Evolutionary conservation across 2,113 vertebrate species (phyloP).

Genomic region (Bubo blakistoni): DNA sequence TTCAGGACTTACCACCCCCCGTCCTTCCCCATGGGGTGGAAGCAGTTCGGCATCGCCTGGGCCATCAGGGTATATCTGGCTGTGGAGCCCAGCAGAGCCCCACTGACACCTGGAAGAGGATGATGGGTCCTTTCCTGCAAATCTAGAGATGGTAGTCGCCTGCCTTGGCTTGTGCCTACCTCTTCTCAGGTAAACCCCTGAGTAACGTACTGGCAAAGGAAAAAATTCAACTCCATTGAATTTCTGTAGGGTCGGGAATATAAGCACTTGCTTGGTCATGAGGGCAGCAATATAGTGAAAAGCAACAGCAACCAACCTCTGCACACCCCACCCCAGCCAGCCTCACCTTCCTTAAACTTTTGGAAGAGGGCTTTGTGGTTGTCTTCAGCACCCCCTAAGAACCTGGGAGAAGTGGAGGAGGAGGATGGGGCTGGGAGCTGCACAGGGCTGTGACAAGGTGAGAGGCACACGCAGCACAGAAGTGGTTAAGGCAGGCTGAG

Average conservation of each 20-base stretch:
- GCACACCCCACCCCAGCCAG: fast-evolving
- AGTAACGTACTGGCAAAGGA: background rate
- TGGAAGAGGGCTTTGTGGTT: background rate
- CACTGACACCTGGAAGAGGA: background rate
- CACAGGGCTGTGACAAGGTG: background rate
- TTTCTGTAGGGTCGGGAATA: background rate
- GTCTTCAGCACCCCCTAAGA: background rate
- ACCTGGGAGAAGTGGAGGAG: background rate
- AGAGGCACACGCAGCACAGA: background rate
- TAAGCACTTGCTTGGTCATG: background rate
- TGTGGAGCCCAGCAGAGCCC: background rate
- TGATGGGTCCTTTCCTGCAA: fast-evolving
- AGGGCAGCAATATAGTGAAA: background rate
- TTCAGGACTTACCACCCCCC: background rate
- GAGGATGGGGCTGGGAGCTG: background rate
- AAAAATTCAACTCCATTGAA: background rate
- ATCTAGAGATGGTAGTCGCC: fast-evolving
- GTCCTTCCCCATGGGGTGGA: background rate
- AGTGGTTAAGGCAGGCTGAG: background rate
- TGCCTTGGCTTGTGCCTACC: background rate
- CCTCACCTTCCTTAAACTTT: background rate
- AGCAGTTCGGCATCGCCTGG: background rate
- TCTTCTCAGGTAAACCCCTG: background rate
- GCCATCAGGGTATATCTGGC: fast-evolving
- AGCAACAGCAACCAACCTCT: background rate